Conservation (phyloP, 2,888 invertebrate species). For the Teinopalpus imperialis region DNA sequence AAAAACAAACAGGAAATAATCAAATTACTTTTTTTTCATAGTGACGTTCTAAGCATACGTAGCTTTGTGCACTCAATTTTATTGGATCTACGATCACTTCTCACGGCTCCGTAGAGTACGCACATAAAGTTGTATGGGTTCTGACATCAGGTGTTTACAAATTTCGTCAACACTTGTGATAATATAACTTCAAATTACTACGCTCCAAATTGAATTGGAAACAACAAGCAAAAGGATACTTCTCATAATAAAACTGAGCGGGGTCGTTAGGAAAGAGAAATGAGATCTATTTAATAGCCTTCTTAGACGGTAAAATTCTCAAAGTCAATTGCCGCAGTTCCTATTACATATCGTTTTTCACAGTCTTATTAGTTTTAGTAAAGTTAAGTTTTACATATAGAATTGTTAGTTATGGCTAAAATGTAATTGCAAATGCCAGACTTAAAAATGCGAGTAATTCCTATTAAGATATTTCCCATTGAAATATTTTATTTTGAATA, state of each 20-base stretch:
- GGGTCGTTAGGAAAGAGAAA: background rate
- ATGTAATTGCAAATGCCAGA: no score
- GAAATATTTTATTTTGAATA: slow-evolving; percentile 13
- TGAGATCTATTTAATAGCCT: no score
- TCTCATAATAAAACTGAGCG: background rate
- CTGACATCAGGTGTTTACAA: slow-evolving; percentile 25
- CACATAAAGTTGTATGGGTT: slow-evolving; percentile 19
- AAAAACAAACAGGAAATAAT: no score
- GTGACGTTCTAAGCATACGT: no score
- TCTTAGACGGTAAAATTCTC: no score
- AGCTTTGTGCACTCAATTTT: slow-evolving; percentile 13
- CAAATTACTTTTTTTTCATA: no score
- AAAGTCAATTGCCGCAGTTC: no score
- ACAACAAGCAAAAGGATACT: slow-evolving; percentile 10
- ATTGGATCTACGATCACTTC: slow-evolving; percentile 17
- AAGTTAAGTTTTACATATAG: no score
- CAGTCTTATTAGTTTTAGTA: no score
- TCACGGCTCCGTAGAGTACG: slow-evolving; percentile 9
- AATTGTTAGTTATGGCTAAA: no score
- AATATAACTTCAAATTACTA: slow-evolving; percentile 11
- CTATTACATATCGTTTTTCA: no score
- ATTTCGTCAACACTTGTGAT: slow-evolving; percentile 8
- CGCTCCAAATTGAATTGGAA: slow-evolving; percentile 23
- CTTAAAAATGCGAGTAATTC: no score
- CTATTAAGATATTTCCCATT: slow-evolving; percentile 1